Conservation (phyloP, 2,888 invertebrate species). For the Phalera bucephala region DNA sequence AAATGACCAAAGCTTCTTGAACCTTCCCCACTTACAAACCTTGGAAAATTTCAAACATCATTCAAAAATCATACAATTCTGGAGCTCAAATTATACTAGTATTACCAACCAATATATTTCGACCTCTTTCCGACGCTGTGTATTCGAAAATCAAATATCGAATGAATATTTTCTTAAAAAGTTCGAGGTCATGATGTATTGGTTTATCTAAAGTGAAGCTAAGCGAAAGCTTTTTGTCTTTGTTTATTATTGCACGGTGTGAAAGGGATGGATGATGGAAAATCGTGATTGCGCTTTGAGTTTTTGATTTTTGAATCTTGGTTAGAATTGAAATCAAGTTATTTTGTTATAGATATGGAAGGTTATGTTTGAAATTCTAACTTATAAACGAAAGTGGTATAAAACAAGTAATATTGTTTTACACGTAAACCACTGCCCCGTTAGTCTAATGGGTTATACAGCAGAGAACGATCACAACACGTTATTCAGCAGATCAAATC, state of each 20-base stretch:
- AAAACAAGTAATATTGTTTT: too few relatives aligned
- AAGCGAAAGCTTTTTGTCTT: slow-evolving; percentile 57
- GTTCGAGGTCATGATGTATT: slow-evolving; percentile 34
- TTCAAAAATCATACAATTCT: slow-evolving; percentile 7
- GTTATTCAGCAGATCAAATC: too few relatives aligned
- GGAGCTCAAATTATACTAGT: slow-evolving; percentile 10
- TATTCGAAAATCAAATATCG: slow-evolving; percentile 26
- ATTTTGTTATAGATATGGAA: too few relatives aligned
- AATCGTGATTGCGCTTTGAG: slow-evolving; percentile 37
- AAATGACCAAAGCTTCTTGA: slow-evolving; percentile 15
- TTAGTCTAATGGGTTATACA: too few relatives aligned
- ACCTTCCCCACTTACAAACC: slow-evolving; percentile 22
- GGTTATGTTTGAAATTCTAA: too few relatives aligned
- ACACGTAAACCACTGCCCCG: too few relatives aligned
- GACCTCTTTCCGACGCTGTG: slow-evolving; percentile 14
- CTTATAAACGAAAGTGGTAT: too few relatives aligned
- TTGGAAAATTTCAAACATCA: slow-evolving; percentile 6
- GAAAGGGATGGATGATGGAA: slow-evolving; percentile 43
- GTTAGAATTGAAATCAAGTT: too few relatives aligned
- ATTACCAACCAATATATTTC: slow-evolving; percentile 2
- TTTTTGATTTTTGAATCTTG: too few relatives aligned
- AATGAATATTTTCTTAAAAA: slow-evolving; percentile 20
- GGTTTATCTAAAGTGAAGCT: slow-evolving; percentile 35
- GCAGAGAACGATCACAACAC: too few relatives aligned
- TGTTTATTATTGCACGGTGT: slow-evolving; percentile 54